Evolutionary conservation across 2,797 vertebrate species (phyloP), one percentile per base, ranked within the genome.

Genomic region (Hirundo rustica): DNA sequence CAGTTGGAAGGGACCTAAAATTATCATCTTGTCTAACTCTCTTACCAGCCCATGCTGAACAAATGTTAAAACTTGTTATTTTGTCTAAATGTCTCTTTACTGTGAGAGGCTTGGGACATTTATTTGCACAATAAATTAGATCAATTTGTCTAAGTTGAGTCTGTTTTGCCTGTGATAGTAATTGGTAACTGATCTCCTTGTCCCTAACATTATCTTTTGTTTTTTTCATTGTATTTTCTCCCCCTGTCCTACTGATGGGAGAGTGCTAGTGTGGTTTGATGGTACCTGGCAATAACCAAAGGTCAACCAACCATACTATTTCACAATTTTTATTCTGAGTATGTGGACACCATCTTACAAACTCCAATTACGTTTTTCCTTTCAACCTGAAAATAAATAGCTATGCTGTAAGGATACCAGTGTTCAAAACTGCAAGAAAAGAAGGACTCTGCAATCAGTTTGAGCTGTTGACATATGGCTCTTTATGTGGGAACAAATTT

Each of bases 221-320:
- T 72, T 80, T 71, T 80, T 83, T 51, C 11, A 3, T 34, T 47
- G 3, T n/a, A 29, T 57, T 64, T 88, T 62, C 7, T 66, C 9
- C 3, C 6, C 5, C 9, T 8, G 7, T 50, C 17, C 23, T 72
- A 38, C 17, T 75, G 54, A 38, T 60, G 14, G 12, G 40, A 19
- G 20, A 57, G 30, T 50, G 20, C 13, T 47, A 15, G 18, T 47
- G 7, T 15, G 50, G 3, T 9, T 75, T 47, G 30, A 55, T 72
- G n/a, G 5, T 36, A 70, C 5, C 11, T 36, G 42, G 27, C 9
- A 68, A 12, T 22, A 16, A 15, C 13, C 0, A 0, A 50, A 44
- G 3, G 8, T 36, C 54, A 76, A 51, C 3, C 16, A 18, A 44
- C 3, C 11, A 30, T 10, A 7, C 4, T 38, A 9, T 36, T 79